phyloP scores from a whole-genome alignment of 2,113 vertebrate genomes.

The Tachysurus fulvidraco region DNA sequence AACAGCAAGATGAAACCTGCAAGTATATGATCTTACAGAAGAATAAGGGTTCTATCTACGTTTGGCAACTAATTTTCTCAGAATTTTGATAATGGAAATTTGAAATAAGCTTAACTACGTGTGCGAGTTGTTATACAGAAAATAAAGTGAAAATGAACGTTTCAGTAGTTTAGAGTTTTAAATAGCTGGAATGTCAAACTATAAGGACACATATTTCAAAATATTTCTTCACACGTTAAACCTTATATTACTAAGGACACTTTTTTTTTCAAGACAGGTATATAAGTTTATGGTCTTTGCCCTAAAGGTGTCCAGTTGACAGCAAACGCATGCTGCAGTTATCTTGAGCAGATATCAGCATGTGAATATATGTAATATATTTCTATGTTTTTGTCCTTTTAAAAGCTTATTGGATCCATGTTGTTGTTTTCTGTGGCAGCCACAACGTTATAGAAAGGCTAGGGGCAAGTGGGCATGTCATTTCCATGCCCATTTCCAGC shows the following conservation, averaged over 20 bases:
- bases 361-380: slow-evolving; percentile 29
- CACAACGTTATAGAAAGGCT: not conserved
- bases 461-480: not conserved
- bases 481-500: not conserved
- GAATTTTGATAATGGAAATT: not conserved
- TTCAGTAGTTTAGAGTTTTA: not conserved
- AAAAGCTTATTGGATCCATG: slow-evolving; percentile 21
- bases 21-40: not conserved
- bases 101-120: not conserved
- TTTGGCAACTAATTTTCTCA: not conserved
- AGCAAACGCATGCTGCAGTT: slow-evolving; percentile 19
- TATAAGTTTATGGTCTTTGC: not conserved
- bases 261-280: not conserved
- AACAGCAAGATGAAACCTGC: not conserved
- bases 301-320: slow-evolving; percentile 18
- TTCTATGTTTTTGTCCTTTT: slow-evolving; percentile 24
- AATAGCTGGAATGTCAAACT: not conserved
- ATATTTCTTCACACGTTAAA: not conserved
- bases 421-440: not conserved
- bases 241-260: not conserved
- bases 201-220: not conserved
- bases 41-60: not conserved
- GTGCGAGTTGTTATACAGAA: not conserved
- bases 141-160: not conserved
- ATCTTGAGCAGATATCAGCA: slow-evolving; percentile 28